Evolutionary conservation across 2,113 vertebrate species (phyloP).

Genomic region (Neotragus pygmaeus): DNA sequence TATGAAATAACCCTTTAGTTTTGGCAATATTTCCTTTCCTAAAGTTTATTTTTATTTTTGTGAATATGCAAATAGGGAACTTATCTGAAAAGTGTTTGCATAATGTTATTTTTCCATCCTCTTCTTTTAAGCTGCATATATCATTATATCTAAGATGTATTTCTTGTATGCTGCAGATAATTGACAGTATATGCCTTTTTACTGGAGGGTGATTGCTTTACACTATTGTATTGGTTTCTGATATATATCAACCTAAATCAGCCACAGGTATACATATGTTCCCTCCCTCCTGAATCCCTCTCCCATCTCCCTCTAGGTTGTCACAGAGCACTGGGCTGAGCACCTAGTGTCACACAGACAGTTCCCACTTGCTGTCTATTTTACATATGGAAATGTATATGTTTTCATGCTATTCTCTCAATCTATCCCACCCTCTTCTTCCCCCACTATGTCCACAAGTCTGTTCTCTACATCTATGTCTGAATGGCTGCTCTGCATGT

Average conservation of each 20-base stretch:
- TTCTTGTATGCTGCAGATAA: background rate
- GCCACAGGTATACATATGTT: background rate
- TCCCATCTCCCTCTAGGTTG: background rate
- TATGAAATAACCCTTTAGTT: background rate
- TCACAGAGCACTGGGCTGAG: background rate
- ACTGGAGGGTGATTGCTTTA: background rate
- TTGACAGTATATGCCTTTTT: background rate
- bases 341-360: background rate
- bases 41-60: background rate
- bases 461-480: background rate
- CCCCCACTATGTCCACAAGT: background rate
- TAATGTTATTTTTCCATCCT: background rate
- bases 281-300: background rate
- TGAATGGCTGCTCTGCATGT: background rate
- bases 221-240: background rate
- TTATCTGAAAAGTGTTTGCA: background rate
- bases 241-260: background rate
- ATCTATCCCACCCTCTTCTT: background rate
- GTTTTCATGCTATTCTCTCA: background rate
- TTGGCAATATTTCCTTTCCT: background rate
- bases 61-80: background rate
- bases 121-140: background rate
- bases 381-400: background rate
- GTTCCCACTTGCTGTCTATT: background rate
- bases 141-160: background rate